Base-by-base conservation (phyloP, 1,140 invertebrate genomes). In the Leptinotarsa undecemlineata region DNA sequence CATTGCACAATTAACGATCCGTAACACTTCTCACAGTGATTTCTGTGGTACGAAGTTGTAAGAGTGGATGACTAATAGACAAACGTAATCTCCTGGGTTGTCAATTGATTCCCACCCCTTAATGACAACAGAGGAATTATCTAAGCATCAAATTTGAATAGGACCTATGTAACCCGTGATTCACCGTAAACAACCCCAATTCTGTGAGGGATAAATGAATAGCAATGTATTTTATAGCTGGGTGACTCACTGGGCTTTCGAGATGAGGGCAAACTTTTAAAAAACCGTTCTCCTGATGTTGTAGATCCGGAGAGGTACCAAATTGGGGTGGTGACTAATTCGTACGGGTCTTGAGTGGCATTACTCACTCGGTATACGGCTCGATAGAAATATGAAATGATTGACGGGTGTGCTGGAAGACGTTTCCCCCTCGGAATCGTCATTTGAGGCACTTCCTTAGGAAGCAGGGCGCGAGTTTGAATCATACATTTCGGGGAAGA, bases 111-210 rank as follows among this genome's bases (percentile, higher is more conserved):
- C 51, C 51, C n/a, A 57, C 51, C 51, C 51, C 51, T 57, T 57
- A 57, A 57, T 57, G 51, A 57, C 51, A 57, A 57, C 51, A 57
- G 51, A 57, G 51, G 51, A 57, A 57, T 57, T 57, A 57, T 57
- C 51, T 57, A 57, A 57, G 51, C 51, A 57, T 57, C 51, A 57
- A 57, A 57, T 57, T 57, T 57, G 51, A 57, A 57, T 57, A 57
- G 51, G 51, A 57, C 51, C 51, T 57, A 57, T 57, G 51, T 57
- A 57, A 57, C 51, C 51, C 51, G 51, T 57, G 51, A 57, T 57
- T 57, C 51, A 57, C n/a, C 51, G n/a, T 57, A 57, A 17, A 57
- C 51, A 57, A 57, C 51, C 51, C 51, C 51, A 57, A 57, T 57
- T 57, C 51, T 57, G 51, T 57, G 51, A 57, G 51, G 51, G 51